Base-by-base conservation (phyloP, 1,140 invertebrate species). In the Polypedilum pembai region DNA sequence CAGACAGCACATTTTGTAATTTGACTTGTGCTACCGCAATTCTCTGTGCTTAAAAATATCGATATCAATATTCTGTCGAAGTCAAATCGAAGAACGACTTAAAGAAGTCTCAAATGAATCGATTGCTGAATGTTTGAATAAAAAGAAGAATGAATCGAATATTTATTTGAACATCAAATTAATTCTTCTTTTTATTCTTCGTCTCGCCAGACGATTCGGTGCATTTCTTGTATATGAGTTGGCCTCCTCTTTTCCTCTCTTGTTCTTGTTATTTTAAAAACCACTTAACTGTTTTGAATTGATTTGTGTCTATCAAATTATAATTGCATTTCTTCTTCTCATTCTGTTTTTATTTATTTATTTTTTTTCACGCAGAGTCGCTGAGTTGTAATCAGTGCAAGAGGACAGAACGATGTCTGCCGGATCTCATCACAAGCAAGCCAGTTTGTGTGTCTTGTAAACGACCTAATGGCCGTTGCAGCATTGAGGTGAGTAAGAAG, bases 401-500 rank as follows among this genome's bases (percentile, higher is more conserved):
- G 73, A 84, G 88, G 65, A 87, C 88, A 1, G 90, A 94, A 81
- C 87, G 86, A 10, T 95, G 94, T 83, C 84, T 95, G 77, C 85
- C 86, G 72, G 91, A 94, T 79, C 85, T 88, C 74, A 83, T 84
- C 65, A 89, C 87, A 5, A 88, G 88, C 10, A 85, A 87, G 77
- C 93, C 94, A 1, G 83, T 90, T 41, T 95, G 93, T 83, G 90
- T 92, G 66, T 88, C 88, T 76, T 94, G 92, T 80, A 87, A 86
- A 56, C 45, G 45, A 56, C 45, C 45, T 56, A 56, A 56, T 56
- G 45, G 45, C 12, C 45, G 45, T n/a, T 56, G 45, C n/a, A 12
- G 12, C n/a, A 15, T 56, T 12, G 45, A 56, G 45, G 45, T 56
- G n/a, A 56, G 45, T n/a, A 33, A 33, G 24, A 33, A 33, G 24